A percentile compares a stretch with the other conserved stretches of the same genome.
Evolutionary conservation across 2,797 vertebrate species (phyloP).

Genomic region (Manis crassicaudata): DNA sequence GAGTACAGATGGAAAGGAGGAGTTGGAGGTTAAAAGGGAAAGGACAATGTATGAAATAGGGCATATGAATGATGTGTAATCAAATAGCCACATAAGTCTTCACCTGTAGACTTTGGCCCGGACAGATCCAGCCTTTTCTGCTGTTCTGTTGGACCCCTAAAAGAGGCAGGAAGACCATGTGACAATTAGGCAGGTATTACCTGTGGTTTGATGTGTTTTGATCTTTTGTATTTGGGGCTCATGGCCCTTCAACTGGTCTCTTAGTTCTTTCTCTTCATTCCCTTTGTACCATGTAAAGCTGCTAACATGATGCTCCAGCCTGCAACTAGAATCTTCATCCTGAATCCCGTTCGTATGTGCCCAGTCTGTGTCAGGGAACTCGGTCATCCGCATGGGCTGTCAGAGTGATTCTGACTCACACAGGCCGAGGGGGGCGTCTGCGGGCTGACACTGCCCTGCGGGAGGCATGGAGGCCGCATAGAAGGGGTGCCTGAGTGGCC

Average conservation of each 20-base stretch:
- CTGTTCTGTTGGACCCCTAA: background rate
- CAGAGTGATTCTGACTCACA: background rate
- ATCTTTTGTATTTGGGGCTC: background rate
- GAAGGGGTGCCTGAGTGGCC: background rate
- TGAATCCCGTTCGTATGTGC: background rate
- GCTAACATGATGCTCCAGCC: background rate
- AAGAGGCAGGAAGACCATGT: background rate
- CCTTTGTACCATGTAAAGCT: background rate
- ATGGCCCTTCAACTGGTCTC: background rate
- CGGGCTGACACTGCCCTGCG: too few species aligned
- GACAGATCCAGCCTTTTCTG: background rate
- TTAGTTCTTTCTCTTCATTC: slow-evolving; percentile 1
- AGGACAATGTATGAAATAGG: background rate
- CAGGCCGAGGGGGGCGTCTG: too few species aligned
- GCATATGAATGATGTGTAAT: background rate
- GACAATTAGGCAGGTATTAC: background rate
- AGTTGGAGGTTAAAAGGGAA: background rate
- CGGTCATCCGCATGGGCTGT: too few species aligned
- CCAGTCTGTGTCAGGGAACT: background rate
- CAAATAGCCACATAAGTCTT: background rate
- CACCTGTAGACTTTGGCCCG: background rate
- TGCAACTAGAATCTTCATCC: slow-evolving; percentile 31
- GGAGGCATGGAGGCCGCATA: background rate
- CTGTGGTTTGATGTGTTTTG: background rate
- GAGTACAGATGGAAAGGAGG: background rate